Evolutionary conservation across 2,113 vertebrate genomes (phyloP), one percentile per base, ranked within the genome.

Genomic region (Eptesicus fuscus): DNA sequence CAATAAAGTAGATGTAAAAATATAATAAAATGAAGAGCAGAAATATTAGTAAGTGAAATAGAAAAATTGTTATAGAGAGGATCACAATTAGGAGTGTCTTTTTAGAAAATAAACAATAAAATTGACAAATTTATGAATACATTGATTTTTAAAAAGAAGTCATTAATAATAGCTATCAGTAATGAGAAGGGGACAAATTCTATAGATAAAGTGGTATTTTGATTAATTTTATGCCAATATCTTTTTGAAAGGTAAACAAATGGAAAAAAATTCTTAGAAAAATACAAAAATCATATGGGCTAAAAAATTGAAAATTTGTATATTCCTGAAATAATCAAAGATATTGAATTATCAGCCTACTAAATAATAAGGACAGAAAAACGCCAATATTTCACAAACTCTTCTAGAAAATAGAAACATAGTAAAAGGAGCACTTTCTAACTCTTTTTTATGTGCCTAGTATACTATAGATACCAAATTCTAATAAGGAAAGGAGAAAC

Each of bases 41-140:
- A 92, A 82, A 53, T 80, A 8, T 18, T 20, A 53, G 17, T 53
- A 69, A 76, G 14, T 61, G 47, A 76, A 82, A 32, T 82, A 56
- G 5, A 77, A 79, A 85, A 89, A 42, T 12, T 69, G 70, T 59
- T 69, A 59, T 37, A 53, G 28, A 51, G 44, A 49, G 9, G 16
- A 53, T 3, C 11, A 74, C 2, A 87, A 51, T 49, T 14, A 71
- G 77, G 20, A 80, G 22, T 30, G 77, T 73, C 1, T 51, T 86
- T 86, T 77, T 56, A 61, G 40, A 56, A 37, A 95, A 80, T 40
- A 67, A 94, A 74, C 17, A 88, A 65, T 78, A 91, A 83, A 83
- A 83, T 9, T 42, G 17, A 80, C 32, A 91, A 59, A 70, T 63
- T 0, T 56, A 3, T 80, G 0, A 18, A 47, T 10, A 80, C 30